Evolutionary conservation across 2,888 invertebrate species (phyloP).

Genomic region (Zygothrica quintamaculata): DNA sequence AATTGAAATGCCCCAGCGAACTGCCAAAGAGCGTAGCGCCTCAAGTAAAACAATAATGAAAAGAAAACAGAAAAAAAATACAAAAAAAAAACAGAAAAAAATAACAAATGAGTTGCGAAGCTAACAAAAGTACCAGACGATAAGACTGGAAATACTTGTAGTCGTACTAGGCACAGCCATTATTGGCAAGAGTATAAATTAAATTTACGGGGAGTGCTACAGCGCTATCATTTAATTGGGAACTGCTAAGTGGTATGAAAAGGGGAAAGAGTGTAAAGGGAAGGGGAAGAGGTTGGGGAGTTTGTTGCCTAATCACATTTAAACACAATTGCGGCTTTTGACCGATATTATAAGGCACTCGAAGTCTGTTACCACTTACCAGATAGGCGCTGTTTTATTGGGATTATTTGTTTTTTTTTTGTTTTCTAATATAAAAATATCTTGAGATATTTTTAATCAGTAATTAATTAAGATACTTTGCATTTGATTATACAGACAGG

Average conservation of each 20-base stretch:
- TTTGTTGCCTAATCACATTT: slow-evolving; percentile 65
- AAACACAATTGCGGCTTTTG: slow-evolving; percentile 73
- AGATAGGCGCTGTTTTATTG: slow-evolving; percentile 49
- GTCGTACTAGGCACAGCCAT: slow-evolving; percentile 13
- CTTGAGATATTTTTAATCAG: slow-evolving; percentile 55
- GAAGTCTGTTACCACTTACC: slow-evolving; percentile 50
- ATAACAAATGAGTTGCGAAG: slow-evolving; percentile 63
- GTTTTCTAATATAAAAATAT: slow-evolving; percentile 15
- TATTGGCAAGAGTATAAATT: slow-evolving; percentile 17
- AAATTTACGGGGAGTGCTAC: no score
- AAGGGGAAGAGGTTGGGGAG: background rate
- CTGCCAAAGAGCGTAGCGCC: slow-evolving; percentile 8
- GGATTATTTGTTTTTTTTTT: slow-evolving; percentile 11
- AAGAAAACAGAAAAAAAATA: no score
- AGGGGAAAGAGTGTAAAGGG: no score
- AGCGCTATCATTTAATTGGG: no score
- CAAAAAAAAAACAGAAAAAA: no score
- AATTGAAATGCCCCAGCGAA: slow-evolving; percentile 52
- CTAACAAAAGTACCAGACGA: slow-evolving; percentile 49
- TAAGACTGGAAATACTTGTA: slow-evolving; percentile 52
- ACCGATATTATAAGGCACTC: slow-evolving; percentile 69
- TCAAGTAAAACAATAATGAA: slow-evolving; percentile 56
- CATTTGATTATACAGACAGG: slow-evolving; percentile 54
- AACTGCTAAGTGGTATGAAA: background rate
- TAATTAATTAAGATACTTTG: slow-evolving; percentile 78